Evolutionary conservation across 2,113 vertebrate genomes (phyloP).

Genomic region (Phodopus roborovskii): DNA sequence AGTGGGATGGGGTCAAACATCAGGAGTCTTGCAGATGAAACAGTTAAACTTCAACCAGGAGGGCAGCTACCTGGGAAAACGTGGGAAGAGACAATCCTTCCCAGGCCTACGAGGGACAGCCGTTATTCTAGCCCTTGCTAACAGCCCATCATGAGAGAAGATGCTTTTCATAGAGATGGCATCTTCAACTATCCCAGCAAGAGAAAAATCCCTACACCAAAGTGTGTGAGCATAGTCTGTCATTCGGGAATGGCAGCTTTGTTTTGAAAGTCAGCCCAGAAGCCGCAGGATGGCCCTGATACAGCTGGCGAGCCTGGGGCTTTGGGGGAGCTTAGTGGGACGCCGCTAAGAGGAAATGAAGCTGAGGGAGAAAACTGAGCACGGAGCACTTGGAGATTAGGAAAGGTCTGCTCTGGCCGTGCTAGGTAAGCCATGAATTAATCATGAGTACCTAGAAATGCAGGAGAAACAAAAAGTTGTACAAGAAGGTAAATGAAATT

Average conservation of each 20-base stretch:
- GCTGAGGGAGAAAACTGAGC: neutral
- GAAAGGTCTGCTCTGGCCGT: neutral
- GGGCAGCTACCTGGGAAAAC: neutral
- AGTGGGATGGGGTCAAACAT: neutral
- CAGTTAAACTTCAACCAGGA: neutral
- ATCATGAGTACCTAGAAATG: constrained; percentile 72
- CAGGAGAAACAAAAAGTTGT: constrained; percentile 79
- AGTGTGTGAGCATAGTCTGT: neutral
- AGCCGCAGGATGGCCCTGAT: rapidly evolving
- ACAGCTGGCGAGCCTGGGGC: neutral
- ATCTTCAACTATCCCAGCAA: neutral
- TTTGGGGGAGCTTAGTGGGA: neutral
- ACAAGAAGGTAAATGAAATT: constrained; percentile 83
- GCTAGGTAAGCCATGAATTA: constrained; percentile 70
- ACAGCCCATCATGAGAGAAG: neutral
- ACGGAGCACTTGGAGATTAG: neutral
- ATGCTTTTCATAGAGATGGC: neutral
- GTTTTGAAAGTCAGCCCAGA: rapidly evolving
- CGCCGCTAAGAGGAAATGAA: neutral
- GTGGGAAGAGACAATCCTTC: neutral
- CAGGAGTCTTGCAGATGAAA: neutral
- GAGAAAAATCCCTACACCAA: neutral
- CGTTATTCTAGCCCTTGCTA: neutral
- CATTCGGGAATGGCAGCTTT: neutral
- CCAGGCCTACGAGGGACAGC: neutral